Conservation (phyloP, 2,113 vertebrate genomes). For the Jacana jacana region DNA sequence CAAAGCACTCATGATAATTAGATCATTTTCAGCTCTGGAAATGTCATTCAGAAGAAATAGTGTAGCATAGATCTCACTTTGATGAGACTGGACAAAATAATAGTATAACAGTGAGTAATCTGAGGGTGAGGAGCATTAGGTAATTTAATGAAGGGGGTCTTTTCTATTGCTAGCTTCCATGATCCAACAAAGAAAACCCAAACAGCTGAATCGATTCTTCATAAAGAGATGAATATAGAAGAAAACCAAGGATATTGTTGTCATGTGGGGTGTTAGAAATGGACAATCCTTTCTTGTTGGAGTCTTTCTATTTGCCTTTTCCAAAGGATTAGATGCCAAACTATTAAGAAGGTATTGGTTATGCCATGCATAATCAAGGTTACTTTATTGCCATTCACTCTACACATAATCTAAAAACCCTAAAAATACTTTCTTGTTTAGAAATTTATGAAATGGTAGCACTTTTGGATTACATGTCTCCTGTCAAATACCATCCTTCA, state of each 20-base stretch:
- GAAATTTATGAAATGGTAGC: not conserved
- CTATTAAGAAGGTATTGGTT: not conserved
- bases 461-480: not conserved
- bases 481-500: not conserved
- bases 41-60: not conserved
- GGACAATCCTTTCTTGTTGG: no score
- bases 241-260: not conserved
- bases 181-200: not conserved
- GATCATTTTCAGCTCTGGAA: not conserved
- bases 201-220: not conserved
- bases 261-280: not conserved
- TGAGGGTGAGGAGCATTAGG: not conserved
- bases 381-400: not conserved
- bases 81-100: not conserved
- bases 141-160: not conserved
- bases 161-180: not conserved
- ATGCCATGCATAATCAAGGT: not conserved
- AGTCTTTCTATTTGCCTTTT: not conserved
- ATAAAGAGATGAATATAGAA: not conserved
- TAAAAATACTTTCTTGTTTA: not conserved
- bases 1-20: not conserved
- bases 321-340: not conserved
- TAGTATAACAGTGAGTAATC: not conserved
- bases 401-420: not conserved
- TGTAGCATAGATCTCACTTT: accelerated